Evolutionary conservation across 2,113 vertebrate species (phyloP), one percentile per base, ranked within the genome.

Genomic region (Girardinichthys multiradiatus): DNA sequence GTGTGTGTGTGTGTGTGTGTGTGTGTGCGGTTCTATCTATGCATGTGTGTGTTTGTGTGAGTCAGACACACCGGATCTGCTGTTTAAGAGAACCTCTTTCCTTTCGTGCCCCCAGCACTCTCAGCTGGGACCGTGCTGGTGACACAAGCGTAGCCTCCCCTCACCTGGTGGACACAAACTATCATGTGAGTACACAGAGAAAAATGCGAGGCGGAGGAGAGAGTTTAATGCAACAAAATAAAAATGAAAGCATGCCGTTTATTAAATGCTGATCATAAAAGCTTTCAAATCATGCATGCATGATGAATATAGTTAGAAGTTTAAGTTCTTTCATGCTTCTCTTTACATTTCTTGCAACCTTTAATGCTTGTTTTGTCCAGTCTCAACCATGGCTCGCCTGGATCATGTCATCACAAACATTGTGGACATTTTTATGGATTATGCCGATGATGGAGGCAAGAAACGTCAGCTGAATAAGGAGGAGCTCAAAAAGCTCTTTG

Each of bases 351-450:
- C 31, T 67, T 21, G 27, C 58, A 61, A 10, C 15, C 8, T 63
- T n/a, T 37, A 45, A 19, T 15, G 33, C 14, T 70, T 9, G 76
- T 5, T 79, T 29, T 61, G 0, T 58, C 31, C 70, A 90, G 76
- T 30, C 75, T 60, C 30, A 83, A 84, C 48, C 60, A 94, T 94
- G 94, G 80, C 91, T 70, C 90, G 86, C 26, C 71, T 95, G 70
- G 93, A 94, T 35, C 42, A 81, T 4, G 70, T 80, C 63, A 90
- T 95, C 29, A 66, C 68, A 4, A 81, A 81, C 61, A 85, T 93
- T 6, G 90, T 91, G 57, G 93, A 93, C 1, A 68, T 94, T 26
- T 94, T 93, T 64, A 62, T 90, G 73, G 81, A 93, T 28, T 92
- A 92, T 19, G 83, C 89, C 1, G 80, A 82, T 0, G 72, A 77